Evolutionary conservation across 2,113 vertebrate genomes (phyloP), one percentile per base, ranked within the genome.

Genomic region (Corythornis cristatus): DNA sequence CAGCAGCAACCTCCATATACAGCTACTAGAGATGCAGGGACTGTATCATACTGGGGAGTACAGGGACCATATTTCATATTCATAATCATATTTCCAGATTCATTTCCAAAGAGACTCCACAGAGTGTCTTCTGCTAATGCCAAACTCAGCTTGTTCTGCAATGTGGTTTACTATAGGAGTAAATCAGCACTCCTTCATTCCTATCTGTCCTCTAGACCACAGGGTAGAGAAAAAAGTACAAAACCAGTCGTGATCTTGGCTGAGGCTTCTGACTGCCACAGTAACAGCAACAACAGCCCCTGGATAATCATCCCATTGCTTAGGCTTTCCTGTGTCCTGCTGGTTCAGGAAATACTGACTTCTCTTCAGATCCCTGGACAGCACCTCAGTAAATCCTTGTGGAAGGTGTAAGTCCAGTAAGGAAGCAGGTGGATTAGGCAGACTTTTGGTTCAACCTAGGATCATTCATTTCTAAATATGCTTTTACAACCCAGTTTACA

Each of bases 171-270:
- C 6, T 45, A 23, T 5, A 83, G 43, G 20, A 92, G 65, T 37
- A 68, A 68, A 79, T 20, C 15, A 83, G 22, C 28, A 70, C 21
- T 72, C 79, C 9, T 35, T 35, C 35, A 35, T 35, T 35, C 35
- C 35, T 35, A 35, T 35, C 35, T 71, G 48, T 37, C 22, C 57
- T 57, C 12, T 42, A 54, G 43, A 82, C 15, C 23, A 13, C 29
- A 71, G 4, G 48, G 12, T 40, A 71, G 42, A 66, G 17, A 61
- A 70, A 15, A 11, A 42, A 68, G 5, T n/a, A 35, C 7, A 71
- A 62, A 20, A 3, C 2, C 18, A 68, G 3, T 6, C 1, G 6
- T 4, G 0, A n/a, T 51, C 16, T 57, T 42, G 16, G 43, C 19
- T 75, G 22, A 11, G 51, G 18, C 9, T 60, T 82, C 22, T 51